Evolutionary conservation across 2,888 invertebrate species (phyloP).

Genomic region (Platerodrilus igneus): DNA sequence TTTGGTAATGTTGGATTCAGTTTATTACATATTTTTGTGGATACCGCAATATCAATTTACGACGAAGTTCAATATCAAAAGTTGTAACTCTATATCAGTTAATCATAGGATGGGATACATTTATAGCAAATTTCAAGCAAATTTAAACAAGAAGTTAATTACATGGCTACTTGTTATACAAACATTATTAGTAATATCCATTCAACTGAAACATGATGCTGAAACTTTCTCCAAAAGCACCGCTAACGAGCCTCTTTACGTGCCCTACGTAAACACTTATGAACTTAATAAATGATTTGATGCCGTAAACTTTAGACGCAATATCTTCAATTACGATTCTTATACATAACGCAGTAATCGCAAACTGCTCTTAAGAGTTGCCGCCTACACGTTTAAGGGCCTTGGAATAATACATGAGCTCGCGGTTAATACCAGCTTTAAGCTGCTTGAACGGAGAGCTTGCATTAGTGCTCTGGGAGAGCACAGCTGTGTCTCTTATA

Average conservation of each 20-base stretch:
- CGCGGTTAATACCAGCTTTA: constrained; percentile 43
- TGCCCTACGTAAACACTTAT: constrained; percentile 18
- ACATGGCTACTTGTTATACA: constrained; percentile 14
- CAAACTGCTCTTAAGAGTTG: constrained; percentile 43
- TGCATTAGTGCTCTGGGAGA: constrained; percentile 28
- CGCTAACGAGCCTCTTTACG: constrained; percentile 22
- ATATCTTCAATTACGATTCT: constrained; percentile 39
- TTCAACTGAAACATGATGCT: constrained; percentile 15
- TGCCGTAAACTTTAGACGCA: constrained; percentile 21
- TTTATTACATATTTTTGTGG: too few relatives aligned
- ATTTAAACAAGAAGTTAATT: constrained; percentile 20
- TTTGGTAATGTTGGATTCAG: too few relatives aligned
- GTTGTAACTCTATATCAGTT: too few relatives aligned
- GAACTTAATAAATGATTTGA: constrained; percentile 24
- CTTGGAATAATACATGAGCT: constrained; percentile 46
- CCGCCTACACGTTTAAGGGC: constrained; percentile 43
- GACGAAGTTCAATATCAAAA: too few relatives aligned
- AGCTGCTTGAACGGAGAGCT: constrained; percentile 39
- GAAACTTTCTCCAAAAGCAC: constrained; percentile 16
- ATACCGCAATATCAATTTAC: too few relatives aligned
- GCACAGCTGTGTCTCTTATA: constrained; percentile 27
- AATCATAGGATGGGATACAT: too few relatives aligned
- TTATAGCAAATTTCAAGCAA: too few relatives aligned
- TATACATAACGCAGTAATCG: constrained; percentile 38
- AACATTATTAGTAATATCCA: constrained; percentile 18